phyloP scores from a whole-genome alignment of 2,797 vertebrate species.

The Hyperoplus lanceolatus region DNA sequence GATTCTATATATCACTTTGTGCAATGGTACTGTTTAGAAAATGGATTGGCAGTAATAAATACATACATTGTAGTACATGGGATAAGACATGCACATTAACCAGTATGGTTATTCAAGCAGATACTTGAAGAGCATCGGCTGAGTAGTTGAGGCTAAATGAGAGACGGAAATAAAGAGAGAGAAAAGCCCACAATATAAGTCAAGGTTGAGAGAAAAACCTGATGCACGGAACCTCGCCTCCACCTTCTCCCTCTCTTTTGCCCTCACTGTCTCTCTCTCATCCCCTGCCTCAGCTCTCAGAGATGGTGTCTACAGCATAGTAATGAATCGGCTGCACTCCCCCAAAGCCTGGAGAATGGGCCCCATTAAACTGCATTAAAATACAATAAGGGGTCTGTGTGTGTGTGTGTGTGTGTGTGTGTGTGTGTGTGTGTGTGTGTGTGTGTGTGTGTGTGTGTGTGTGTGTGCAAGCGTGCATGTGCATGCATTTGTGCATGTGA shows the following conservation, averaged over 20 bases:
- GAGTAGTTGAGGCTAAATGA: constrained; percentile 42
- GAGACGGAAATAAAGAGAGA: constrained; percentile 31
- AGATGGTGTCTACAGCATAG: constrained; percentile 75
- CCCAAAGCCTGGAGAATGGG: constrained; percentile 74
- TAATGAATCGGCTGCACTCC: constrained; percentile 79
- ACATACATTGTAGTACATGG: constrained; percentile 3
- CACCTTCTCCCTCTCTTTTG: constrained; percentile 20
- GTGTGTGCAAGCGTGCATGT: constrained; percentile 15
- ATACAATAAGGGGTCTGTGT: constrained; percentile 80
- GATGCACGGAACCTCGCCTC: constrained; percentile 29
- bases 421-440: constrained; percentile 15
- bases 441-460: constrained; percentile 16
- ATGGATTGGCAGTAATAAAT: constrained; percentile 4
- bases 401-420: constrained; percentile 30
- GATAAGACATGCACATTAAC: constrained; percentile 37
- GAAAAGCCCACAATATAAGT: constrained; percentile 29
- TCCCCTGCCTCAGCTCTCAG: constrained; percentile 65
- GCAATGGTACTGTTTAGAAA: constrained; percentile 2
- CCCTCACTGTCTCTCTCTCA: constrained; percentile 53
- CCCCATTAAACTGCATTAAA: constrained; percentile 86
- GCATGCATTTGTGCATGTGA: constrained; percentile 9
- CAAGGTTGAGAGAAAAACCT: constrained; percentile 48
- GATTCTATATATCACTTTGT: constrained; percentile 7
- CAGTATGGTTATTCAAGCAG: constrained; percentile 16
- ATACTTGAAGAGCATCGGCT: constrained; percentile 19